Base-by-base conservation (phyloP, 37 sponge, comb jelly and placozoan species). In the Chondrosia reniformis region DNA sequence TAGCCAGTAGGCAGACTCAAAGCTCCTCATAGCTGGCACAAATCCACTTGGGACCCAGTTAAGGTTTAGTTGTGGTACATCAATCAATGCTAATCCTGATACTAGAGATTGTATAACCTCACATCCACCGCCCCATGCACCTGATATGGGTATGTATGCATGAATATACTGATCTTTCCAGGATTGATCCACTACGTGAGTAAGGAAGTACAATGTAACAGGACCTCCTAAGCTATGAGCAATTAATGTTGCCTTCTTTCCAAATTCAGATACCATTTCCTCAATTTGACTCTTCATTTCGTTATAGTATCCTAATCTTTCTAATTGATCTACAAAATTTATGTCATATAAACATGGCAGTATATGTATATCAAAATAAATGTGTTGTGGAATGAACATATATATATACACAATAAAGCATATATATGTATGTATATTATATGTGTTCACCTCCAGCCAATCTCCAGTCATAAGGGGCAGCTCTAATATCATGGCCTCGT, bases 111-210 rank as follows among this genome's bases (percentile, higher is more conserved):
- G 25, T 13, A 77, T 17, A 17, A 28, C 13, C 36, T 36, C 10
- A 5, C 58, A 62, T 4, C 75, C 75, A 24, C 89, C 89, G 0
- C 62, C 80, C 67, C 71, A 89, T 21, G 76, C 75, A 28, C 81
- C 89, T 0, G 85, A 73, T 17, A 89, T 59, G 13, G 85, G 54
- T 1, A 89, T 58, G 32, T 41, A 84, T 5, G 86, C 76, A 15
- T 89, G 61, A 41, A 89, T 80, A 72, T 84, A 84, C 32, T 55
- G 59, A 33, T 79, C 77, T 46, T 89, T 89, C 89, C 89, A 89
- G 0, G 64, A 33, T 69, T 79, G 85, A 9, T 8, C 46, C 32
- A 80, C 89, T 40, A 75, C 33, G 28, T 80, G 30, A 32, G 39
- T 79, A 37, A 89, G 76, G 43, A 89, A 89, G 78, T 81, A 81